Percentiles rank a stretch among this genome's conserved stretches.
Conservation (phyloP, 2,888 invertebrate species). For the Bombyx huttoni region DNA sequence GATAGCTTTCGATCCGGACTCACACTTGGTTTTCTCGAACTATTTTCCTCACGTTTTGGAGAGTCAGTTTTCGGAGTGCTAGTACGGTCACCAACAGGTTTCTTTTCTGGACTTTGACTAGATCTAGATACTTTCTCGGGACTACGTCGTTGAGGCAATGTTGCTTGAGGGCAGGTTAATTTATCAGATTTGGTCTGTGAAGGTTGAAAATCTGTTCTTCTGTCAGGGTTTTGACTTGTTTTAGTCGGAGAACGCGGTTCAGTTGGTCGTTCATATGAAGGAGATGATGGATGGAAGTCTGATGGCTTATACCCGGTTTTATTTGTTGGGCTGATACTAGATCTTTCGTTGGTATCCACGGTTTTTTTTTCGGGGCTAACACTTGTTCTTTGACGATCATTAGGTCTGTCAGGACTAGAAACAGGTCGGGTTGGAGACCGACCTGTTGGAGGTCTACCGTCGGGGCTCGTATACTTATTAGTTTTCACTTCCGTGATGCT, state of each 20-base stretch:
- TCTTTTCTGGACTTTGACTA: constrained; percentile 26
- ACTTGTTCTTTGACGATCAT: constrained; percentile 29
- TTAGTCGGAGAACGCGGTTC: constrained; percentile 10
- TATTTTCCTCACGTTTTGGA: constrained; percentile 3
- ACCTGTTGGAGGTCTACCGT: constrained; percentile 29
- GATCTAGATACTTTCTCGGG: constrained; percentile 13
- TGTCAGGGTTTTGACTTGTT: constrained; percentile 24
- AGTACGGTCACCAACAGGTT: constrained; percentile 4
- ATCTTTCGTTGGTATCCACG: constrained; percentile 14
- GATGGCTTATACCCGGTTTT: constrained; percentile 12
- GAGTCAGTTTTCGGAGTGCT: not conserved
- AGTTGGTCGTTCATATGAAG: not conserved
- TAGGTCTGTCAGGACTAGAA: constrained; percentile 35
- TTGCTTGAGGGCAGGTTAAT: constrained; percentile 4
- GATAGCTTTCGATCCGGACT: constrained; percentile 18
- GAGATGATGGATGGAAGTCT: constrained; percentile 9
- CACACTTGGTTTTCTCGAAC: constrained; percentile 6
- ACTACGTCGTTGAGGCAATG: constrained; percentile 8
- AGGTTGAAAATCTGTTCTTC: constrained; percentile 9
- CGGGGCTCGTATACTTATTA: constrained; percentile 28
- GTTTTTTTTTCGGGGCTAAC: constrained; percentile 41
- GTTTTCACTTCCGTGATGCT: constrained; percentile 35
- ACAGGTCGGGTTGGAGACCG: constrained; percentile 33
- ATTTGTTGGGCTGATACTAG: constrained; percentile 29
- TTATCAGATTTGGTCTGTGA: constrained; percentile 6